These are phyloP conservation scores for Electrophaes corylata DNA, from an alignment of 2,888 invertebrate species.

Conservation along the genomic window DNA sequence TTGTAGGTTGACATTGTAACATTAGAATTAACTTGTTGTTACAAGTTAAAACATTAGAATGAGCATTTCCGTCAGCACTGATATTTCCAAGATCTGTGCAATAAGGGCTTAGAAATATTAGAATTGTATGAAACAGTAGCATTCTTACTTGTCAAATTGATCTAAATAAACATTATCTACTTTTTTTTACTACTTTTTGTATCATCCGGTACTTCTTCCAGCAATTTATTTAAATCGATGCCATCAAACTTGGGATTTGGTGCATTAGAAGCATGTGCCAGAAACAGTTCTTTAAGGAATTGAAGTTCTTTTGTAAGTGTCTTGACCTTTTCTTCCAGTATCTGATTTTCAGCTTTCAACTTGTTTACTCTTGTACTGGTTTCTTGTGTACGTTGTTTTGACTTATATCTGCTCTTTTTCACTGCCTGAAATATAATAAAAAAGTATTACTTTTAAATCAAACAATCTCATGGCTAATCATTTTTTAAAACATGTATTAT, in stretches of 20 bases:
- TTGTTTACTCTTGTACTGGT: slow-evolving; percentile 90
- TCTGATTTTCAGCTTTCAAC: slow-evolving; percentile 90
- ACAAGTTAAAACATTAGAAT: too few relatives aligned
- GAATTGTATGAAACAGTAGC: neutral
- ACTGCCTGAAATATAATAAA: slow-evolving; percentile 86
- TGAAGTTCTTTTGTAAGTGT: slow-evolving; percentile 91
- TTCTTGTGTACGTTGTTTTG: slow-evolving; percentile 90
- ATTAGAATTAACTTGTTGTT: too few relatives aligned
- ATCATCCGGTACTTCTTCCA: slow-evolving; percentile 81
- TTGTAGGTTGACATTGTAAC: too few relatives aligned
- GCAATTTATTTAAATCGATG: slow-evolving; percentile 82
- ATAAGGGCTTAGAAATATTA: too few relatives aligned
- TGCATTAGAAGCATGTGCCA: slow-evolving; percentile 90
- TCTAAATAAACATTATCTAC: slow-evolving; percentile 1
- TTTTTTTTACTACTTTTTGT: slow-evolving; percentile 47
- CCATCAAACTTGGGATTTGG: slow-evolving; percentile 82
- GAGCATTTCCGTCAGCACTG: too few relatives aligned
- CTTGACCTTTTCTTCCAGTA: slow-evolving; percentile 91
- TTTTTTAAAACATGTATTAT: too few relatives aligned
- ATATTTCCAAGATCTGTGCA: too few relatives aligned
- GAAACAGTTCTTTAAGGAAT: slow-evolving; percentile 91
- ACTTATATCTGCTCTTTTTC: slow-evolving; percentile 91
- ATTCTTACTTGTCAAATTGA: slow-evolving; percentile 2
- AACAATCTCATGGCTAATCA: too few relatives aligned
- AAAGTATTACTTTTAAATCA: too few relatives aligned